These are phyloP conservation scores for Stichopus chloronotus DNA, from an alignment of 35 echinoderm and acorn worm species.

Conservation along the genomic window DNA sequence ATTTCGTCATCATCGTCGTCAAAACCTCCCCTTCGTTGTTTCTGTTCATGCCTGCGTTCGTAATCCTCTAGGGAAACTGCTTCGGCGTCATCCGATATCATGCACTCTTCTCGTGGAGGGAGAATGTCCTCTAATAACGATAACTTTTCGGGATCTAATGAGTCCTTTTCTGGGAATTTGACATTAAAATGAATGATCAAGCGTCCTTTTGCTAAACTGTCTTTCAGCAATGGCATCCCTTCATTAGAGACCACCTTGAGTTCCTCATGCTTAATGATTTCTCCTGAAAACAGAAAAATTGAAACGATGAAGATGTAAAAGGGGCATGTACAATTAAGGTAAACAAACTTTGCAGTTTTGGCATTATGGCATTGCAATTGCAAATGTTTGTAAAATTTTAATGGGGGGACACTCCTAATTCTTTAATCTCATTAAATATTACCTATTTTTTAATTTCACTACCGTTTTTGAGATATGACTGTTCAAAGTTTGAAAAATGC, in stretches of 20 bases:
- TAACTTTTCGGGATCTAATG: conserved; percentile 60
- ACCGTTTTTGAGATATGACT: too few species aligned
- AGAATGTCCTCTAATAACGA: conserved; percentile 73
- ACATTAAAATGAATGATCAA: conserved; percentile 89
- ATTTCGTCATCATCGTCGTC: conserved; percentile 83
- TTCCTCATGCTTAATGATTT: conserved; percentile 89
- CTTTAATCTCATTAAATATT: too few species aligned
- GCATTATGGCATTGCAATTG: too few species aligned
- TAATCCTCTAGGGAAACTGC: conserved; percentile 69
- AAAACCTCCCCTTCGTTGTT: conserved; percentile 18
- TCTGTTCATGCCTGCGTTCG: conserved; percentile 39
- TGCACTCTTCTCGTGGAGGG: conserved; percentile 70
- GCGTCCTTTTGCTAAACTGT: conserved; percentile 82
- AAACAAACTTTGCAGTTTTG: too few species aligned
- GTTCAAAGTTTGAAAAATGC: too few species aligned
- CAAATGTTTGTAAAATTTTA: too few species aligned
- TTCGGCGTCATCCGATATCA: conserved; percentile 76
- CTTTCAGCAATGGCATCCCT: conserved; percentile 90
- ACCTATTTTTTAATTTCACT: too few species aligned
- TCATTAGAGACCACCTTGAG: conserved; percentile 77
- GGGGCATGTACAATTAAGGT: neutral
- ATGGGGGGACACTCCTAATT: too few species aligned
- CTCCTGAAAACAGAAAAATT: conserved; percentile 55
- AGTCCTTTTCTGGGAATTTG: conserved; percentile 73
- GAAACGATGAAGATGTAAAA: neutral